Conservation (phyloP, 1,140 invertebrate genomes). For the Contarinia nasturtii region DNA sequence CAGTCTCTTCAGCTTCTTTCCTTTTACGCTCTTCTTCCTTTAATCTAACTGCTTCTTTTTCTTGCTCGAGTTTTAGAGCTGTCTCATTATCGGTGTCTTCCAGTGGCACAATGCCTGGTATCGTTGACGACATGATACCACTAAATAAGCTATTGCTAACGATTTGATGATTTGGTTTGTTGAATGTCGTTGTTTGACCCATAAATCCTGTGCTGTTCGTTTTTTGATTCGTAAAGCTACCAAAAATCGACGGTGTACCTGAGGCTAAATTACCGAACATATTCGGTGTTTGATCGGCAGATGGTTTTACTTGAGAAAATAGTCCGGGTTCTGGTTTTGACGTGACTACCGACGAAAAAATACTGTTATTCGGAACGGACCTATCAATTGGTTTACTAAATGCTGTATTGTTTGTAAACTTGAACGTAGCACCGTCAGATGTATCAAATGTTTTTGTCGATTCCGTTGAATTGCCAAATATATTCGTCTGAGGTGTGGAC, state of each 20-base stretch:
- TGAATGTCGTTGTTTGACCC: no score
- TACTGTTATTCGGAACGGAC: not conserved
- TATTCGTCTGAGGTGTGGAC: not conserved
- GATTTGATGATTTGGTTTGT: no score
- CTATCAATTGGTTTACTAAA: not conserved
- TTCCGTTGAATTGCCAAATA: not conserved
- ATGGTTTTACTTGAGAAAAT: no score
- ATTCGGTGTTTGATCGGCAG: no score
- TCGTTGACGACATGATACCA: not conserved
- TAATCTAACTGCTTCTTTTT: slow-evolving; percentile 5
- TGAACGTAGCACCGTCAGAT: not conserved
- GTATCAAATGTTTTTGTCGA: not conserved
- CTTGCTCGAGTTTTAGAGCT: not conserved
- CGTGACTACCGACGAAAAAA: no score
- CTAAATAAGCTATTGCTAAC: not conserved
- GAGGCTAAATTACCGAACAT: no score
- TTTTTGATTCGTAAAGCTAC: no score
- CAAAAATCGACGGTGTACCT: no score
- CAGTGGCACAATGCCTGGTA: not conserved
- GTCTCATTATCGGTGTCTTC: not conserved
- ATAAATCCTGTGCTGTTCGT: no score
- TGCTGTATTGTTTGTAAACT: not conserved
- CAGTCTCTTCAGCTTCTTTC: slow-evolving; percentile 6
- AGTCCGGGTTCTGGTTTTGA: no score
- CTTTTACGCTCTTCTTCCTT: slow-evolving; percentile 19